These are phyloP conservation scores for Drosophila sechellia DNA, from an alignment of 1,140 invertebrate genomes.

Conservation along the genomic window DNA sequence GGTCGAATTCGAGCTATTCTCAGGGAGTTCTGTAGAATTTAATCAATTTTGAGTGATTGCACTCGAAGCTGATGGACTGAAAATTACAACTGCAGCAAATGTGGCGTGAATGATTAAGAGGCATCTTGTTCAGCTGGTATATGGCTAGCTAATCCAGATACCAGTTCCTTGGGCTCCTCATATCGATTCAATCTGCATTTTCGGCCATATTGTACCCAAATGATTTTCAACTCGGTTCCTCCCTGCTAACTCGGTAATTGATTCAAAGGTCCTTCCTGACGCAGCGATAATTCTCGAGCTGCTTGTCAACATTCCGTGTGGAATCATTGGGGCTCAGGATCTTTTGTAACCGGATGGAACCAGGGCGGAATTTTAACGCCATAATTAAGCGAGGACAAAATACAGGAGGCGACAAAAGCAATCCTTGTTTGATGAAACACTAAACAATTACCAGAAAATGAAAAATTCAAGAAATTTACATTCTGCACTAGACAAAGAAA, in stretches of 20 bases:
- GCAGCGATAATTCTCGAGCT: conserved; percentile 21
- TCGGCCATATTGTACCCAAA: conserved; percentile 1
- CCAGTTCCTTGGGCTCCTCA: background rate
- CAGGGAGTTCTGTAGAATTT: conserved; percentile 22
- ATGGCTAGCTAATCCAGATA: conserved; percentile 1
- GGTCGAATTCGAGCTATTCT: background rate
- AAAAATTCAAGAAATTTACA: conserved; percentile 46
- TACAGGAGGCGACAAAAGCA: conserved; percentile 44
- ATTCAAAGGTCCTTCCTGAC: conserved; percentile 17
- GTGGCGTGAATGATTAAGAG: conserved; percentile 58
- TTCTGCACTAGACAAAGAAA: conserved; percentile 51
- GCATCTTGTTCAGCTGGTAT: conserved; percentile 6
- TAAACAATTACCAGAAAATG: conserved; percentile 55
- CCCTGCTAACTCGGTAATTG: conserved; percentile 12
- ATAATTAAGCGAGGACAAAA: conserved; percentile 54
- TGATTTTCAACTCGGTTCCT: conserved; percentile 8
- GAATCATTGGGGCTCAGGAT: background rate
- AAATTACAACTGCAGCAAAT: conserved; percentile 50
- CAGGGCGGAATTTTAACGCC: conserved; percentile 50
- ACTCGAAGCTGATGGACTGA: conserved; percentile 23
- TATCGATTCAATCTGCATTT: conserved; percentile 29
- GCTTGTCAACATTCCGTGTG: conserved; percentile 12
- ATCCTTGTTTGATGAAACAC: conserved; percentile 53
- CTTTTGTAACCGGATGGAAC: conserved; percentile 29
- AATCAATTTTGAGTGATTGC: conserved; percentile 57